These are phyloP conservation scores for Mormyrus iriodes DNA, from an alignment of 2,113 vertebrate species.

Conservation along the genomic window DNA sequence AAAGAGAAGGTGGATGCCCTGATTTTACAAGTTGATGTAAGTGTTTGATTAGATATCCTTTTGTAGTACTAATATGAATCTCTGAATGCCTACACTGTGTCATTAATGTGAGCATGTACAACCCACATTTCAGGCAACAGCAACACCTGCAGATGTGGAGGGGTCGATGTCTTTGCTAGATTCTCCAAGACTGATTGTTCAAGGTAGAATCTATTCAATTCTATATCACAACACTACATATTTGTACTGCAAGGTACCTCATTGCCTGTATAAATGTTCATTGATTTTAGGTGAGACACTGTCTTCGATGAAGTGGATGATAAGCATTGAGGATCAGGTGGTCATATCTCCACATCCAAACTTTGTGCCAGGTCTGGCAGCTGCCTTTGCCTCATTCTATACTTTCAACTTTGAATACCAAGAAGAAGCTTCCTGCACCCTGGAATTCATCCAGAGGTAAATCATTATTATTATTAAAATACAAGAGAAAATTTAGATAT, in stretches of 20 bases:
- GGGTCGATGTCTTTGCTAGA: not conserved
- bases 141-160: not conserved
- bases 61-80: no score
- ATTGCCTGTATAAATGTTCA: no score
- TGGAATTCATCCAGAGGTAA: not conserved
- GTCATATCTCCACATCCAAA: not conserved
- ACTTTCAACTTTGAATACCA: not conserved
- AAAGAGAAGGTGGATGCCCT: conserved; percentile 22
- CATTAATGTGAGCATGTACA: no score
- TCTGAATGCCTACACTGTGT: no score
- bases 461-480: not conserved
- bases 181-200: not conserved
- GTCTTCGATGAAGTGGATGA: not conserved
- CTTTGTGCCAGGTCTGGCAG: not conserved
- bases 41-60: no score
- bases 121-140: not conserved
- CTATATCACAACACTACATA: no score
- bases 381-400: not conserved
- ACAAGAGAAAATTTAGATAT: not conserved
- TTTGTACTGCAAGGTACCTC: not conserved
- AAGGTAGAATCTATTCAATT: not conserved
- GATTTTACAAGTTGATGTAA: not conserved
- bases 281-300: not conserved
- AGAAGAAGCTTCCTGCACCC: not conserved
- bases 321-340: not conserved